Conservation (phyloP, 2,888 invertebrate species). For the Latrodectus elegans region DNA sequence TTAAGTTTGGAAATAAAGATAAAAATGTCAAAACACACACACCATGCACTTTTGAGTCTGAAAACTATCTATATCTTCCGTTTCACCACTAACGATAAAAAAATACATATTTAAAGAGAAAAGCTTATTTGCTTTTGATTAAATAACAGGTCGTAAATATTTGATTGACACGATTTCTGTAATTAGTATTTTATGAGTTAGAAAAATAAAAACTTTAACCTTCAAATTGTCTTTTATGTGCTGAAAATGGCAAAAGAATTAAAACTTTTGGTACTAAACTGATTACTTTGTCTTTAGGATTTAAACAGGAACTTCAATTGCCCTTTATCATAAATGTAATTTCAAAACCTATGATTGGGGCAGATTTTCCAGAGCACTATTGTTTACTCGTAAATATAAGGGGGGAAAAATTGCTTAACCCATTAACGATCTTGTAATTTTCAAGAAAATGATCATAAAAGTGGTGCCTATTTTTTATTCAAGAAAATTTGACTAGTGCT, state of each 20-base stretch:
- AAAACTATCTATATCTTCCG: neutral
- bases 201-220: neutral
- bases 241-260: neutral
- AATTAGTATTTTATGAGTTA: neutral
- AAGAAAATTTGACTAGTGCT: no score
- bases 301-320: neutral
- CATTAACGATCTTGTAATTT: no score
- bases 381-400: neutral
- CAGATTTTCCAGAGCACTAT: neutral
- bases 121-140: neutral
- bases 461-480: no score
- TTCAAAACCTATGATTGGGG: neutral
- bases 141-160: neutral
- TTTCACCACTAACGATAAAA: neutral
- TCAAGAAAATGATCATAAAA: no score
- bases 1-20: no score
- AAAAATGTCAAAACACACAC: no score
- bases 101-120: neutral
- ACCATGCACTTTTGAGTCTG: no score
- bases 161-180: neutral
- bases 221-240: neutral
- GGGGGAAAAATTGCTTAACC: neutral
- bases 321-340: neutral
- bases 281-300: constrained; percentile 2
- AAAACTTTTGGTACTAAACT: neutral